Conservation (phyloP, 1,140 invertebrate genomes). For the Cydia strobilella region DNA sequence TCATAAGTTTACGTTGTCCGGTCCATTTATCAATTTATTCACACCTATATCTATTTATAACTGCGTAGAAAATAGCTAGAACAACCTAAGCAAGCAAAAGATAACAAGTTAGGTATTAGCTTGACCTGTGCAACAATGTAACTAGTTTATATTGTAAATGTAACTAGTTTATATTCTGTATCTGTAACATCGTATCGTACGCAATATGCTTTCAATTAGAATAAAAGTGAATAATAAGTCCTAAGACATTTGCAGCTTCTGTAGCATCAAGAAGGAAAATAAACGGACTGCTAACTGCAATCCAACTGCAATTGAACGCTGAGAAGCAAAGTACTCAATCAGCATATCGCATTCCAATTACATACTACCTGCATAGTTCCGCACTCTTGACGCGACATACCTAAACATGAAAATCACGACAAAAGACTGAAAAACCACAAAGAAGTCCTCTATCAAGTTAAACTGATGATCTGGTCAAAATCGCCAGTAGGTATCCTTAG, state of each 20-base stretch:
- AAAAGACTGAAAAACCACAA: no score
- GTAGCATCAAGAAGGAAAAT: background rate
- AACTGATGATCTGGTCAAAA: no score
- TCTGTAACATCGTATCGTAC: background rate
- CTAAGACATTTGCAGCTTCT: background rate
- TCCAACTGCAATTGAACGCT: no score
- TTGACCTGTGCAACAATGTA: slow-evolving; percentile 12
- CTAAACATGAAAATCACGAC: no score
- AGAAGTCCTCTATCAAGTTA: no score
- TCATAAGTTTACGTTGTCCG: background rate
- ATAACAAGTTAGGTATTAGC: background rate
- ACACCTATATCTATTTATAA: background rate
- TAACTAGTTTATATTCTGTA: background rate
- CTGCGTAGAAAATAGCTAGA: slow-evolving; percentile 2
- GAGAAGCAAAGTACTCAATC: no score
- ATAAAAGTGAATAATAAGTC: background rate
- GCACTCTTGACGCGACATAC: no score
- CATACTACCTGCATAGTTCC: no score
- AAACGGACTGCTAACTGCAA: no score
- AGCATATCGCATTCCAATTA: no score
- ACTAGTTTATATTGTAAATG: background rate
- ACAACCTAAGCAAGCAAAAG: background rate
- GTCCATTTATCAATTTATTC: background rate
- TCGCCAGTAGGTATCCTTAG: no score
- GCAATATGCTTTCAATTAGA: background rate